Evolutionary conservation across 2,113 vertebrate species (phyloP).

Genomic region (Zosterops hypoxanthus): DNA sequence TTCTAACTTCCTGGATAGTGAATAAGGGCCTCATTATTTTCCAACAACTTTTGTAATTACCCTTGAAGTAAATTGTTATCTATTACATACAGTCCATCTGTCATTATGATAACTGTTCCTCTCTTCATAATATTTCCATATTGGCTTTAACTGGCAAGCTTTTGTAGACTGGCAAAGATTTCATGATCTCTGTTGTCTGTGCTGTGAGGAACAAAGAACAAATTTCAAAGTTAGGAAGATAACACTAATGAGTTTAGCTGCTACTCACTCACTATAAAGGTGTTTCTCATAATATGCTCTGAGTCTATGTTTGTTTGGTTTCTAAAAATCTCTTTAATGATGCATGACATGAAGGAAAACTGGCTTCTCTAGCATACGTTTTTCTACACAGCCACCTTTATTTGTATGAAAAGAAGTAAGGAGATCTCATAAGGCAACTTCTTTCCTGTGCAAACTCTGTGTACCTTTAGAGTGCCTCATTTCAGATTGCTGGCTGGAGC

Average conservation of each 20-base stretch:
- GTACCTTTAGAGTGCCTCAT: neutral
- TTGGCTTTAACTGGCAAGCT: conserved; percentile 60
- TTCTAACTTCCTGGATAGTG: neutral
- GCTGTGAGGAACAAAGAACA: neutral
- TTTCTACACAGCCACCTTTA: neutral
- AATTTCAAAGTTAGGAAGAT: conserved; percentile 34
- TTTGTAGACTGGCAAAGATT: neutral
- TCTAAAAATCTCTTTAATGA: neutral
- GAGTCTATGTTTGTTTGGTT: neutral
- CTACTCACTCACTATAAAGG: neutral
- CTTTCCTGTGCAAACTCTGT: neutral
- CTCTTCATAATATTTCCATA: conserved; percentile 51
- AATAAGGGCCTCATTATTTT: conserved; percentile 69
- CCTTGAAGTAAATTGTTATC: conserved; percentile 67
- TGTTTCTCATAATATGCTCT: neutral
- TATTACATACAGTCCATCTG: conserved; percentile 66
- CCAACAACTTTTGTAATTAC: conserved; percentile 73
- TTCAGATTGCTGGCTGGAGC: neutral
- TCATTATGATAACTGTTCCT: conserved; percentile 65
- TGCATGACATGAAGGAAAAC: neutral
- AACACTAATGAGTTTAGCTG: neutral
- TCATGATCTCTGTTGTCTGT: neutral
- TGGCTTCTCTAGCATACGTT: neutral
- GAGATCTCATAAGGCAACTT: neutral
- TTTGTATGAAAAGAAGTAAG: neutral